These are phyloP conservation scores for Mimachlamys varia DNA, from an alignment of 2,888 invertebrate genomes.

Conservation along the genomic window DNA sequence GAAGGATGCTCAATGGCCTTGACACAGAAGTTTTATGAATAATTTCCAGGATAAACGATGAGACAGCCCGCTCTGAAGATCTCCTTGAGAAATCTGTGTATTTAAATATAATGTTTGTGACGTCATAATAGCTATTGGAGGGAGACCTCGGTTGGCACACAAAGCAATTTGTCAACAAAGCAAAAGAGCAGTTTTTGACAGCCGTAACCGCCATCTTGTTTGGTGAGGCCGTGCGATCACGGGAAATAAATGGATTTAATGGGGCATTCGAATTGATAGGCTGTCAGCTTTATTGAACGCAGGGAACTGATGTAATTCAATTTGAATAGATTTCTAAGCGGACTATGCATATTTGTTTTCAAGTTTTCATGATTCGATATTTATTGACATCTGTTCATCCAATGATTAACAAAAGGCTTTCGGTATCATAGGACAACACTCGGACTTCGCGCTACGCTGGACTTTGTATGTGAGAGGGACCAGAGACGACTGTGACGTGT, in stretches of 20 bases:
- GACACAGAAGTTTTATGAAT: background rate
- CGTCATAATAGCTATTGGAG: background rate
- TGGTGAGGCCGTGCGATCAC: background rate
- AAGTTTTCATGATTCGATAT: constrained; percentile 25
- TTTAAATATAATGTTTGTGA: constrained; percentile 1
- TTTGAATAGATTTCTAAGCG: constrained; percentile 16
- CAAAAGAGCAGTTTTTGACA: constrained; percentile 33
- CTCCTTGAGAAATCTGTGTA: background rate
- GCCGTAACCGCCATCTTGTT: background rate
- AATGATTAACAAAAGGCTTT: background rate
- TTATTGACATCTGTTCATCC: background rate
- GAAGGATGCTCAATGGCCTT: background rate
- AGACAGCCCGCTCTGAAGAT: background rate
- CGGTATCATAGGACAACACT: background rate
- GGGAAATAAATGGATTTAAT: background rate
- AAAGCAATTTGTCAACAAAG: background rate
- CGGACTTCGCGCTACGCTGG: too few relatives aligned
- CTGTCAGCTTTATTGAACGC: constrained; percentile 12
- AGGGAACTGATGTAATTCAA: background rate
- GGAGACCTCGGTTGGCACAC: background rate
- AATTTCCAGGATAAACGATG: background rate
- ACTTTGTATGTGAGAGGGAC: too few relatives aligned
- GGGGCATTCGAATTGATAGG: background rate
- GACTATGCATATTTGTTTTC: background rate
- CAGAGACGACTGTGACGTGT: too few relatives aligned